Evolutionary conservation across 2,113 vertebrate genomes (phyloP), one percentile per base, ranked within the genome.

Genomic region (Bostrychus sinensis): DNA sequence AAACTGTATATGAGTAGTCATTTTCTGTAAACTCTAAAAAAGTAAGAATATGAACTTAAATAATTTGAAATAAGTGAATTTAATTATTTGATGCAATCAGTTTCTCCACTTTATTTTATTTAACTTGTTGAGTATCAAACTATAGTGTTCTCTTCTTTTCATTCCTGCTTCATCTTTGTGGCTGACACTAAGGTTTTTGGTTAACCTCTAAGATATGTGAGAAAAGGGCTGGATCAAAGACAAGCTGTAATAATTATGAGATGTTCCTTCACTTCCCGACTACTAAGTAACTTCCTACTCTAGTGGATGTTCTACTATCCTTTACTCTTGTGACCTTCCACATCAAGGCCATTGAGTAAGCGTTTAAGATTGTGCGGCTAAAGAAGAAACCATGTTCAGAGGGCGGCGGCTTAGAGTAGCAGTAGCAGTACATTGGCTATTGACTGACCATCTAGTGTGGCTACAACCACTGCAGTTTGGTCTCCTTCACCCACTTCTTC

Each of bases 401-500:
- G 39, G 54, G 67, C 32, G 56, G 72, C 26, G n/a, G 63, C 77
- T 62, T 54, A 62, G 75, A 78, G 61, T 42, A 80, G 67, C 56
- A 20, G 68, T 77, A 48, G 81, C 76, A 70, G 70, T 66, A 70
- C 83, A 84, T 84, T 62, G 72, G 77, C 70, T 86, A 91, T 91
- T 45, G 88, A 90, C 85, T 46, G 66, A 68, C 70, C 28, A 34
- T 81, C 74, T 60, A 19, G 70, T 50, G 39, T 66, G 80, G 78
- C 77, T 86, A 78, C 70, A 78, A 78, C 80, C 71, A 53, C 74
- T 75, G 56, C 83, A 63, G 78, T 84, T 88, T 88, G 83, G 83
- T 86, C 86, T 91, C 86, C 84, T 90, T 92, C 88, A 91, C 82
- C 86, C 83, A 87, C 75, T 90, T 89, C 87, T 91, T 88, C 87